Base-by-base conservation (phyloP, 2,888 invertebrate species). In the Spisula subtruncata region DNA sequence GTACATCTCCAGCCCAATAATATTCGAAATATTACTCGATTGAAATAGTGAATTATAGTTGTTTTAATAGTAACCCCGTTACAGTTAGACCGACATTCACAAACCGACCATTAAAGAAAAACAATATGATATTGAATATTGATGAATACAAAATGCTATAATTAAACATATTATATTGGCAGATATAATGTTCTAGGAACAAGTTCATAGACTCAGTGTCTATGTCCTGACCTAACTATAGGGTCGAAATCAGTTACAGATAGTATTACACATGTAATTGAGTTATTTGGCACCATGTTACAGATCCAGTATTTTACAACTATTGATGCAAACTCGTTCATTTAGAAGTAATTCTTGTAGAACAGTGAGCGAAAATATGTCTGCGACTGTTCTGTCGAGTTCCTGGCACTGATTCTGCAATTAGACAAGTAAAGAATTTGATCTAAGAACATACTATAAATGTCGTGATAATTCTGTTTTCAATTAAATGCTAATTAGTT, bases 141-240 rank as follows among this genome's bases (percentile, higher is more conserved):
- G 5, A n/a, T 66, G 25, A 66, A 66, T 66, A 66, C 60, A 66
- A 10, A 25, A 66, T 66, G 5, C 2, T 12, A 20, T 25, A 4
- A 66, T 66, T 25, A n/a, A 66, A 66, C 60, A 66, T 25, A 25
- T 10, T 25, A 66, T 66, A 66, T 66, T 66, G 25, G 25, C 60
- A 51, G 60, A 25, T n/a, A 66, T 66, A 66, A 66, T 66, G 25
- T 66, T 66, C 60, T n/a, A 60, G 60, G 18, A 60, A n/a, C 60
- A n/a, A n/a, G 12, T 60, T 66, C n/a, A 66, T 66, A 66, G 60
- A 66, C 60, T 66, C 25, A 0, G 6, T 66, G 60, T 66, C 60
- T 66, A 66, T 66, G 8, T 66, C 25, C 60, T 66, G 60, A 66
- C 25, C n/a, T 66, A 0, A 10, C 12, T 25, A n/a, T n/a, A 66